phyloP scores from a whole-genome alignment of 2,113 vertebrate genomes.

The Dicrurus megarhynchus region DNA sequence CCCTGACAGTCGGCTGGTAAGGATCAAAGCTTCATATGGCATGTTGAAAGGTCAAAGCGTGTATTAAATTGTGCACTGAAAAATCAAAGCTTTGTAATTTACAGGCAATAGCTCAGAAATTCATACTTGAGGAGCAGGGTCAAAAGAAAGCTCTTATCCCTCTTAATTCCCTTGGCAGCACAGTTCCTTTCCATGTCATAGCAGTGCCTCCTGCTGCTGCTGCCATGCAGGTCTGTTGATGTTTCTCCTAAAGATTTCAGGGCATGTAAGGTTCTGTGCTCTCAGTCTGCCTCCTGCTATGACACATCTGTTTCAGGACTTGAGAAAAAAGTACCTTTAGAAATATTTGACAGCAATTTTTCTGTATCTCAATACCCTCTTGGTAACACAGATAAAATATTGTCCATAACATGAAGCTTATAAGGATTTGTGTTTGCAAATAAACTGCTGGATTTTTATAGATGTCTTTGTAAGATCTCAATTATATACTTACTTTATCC shows the following conservation, averaged over 20 bases:
- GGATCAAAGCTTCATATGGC: constrained; percentile 60
- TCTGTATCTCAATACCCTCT: not conserved
- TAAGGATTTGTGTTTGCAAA: not conserved
- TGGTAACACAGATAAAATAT: not conserved
- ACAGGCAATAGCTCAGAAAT: constrained; percentile 29
- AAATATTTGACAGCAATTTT: not conserved
- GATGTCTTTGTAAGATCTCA: not conserved
- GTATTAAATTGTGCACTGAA: constrained; percentile 53
- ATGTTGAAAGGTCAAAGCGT: constrained; percentile 46
- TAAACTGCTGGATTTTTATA: not conserved
- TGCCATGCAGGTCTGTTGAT: not conserved
- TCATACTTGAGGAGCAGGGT: constrained; percentile 28
- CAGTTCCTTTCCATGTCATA: not conserved
- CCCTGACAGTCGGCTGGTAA: constrained; percentile 44
- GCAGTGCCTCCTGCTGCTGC: constrained; percentile 44
- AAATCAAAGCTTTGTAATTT: constrained; percentile 65
- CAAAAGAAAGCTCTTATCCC: constrained; percentile 18
- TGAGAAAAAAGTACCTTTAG: not conserved
- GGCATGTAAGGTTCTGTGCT: not conserved
- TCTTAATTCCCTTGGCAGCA: not conserved
- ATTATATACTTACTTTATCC: not conserved
- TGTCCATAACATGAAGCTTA: not conserved
- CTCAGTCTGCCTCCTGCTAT: not conserved
- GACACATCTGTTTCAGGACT: not conserved
- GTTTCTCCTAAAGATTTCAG: not conserved